Percentiles rank a stretch among this genome's conserved stretches.
Conservation (phyloP, 2,797 vertebrate species). For the Mus caroli region DNA sequence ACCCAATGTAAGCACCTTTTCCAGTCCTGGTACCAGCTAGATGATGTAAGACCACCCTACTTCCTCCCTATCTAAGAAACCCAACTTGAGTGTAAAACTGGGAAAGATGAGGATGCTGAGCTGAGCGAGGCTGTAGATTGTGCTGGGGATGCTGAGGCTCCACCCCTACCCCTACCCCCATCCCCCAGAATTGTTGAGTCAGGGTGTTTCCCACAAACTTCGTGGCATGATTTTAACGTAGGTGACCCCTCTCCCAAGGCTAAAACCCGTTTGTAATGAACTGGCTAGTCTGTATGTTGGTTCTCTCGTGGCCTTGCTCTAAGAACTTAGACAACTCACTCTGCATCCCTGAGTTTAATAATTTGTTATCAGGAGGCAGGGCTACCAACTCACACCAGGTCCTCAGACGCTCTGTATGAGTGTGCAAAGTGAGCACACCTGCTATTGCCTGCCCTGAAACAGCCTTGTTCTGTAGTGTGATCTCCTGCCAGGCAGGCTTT, state of each 20-base stretch:
- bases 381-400: not conserved
- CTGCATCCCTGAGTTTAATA: not conserved
- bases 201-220: not conserved
- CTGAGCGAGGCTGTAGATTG: not conserved
- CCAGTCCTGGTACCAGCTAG: not conserved
- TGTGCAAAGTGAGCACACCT: not conserved
- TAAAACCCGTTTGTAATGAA: not conserved
- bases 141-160: not conserved
- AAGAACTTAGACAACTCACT: not conserved
- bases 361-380: not conserved
- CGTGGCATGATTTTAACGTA: not conserved
- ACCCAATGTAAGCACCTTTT: not conserved
- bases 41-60: not conserved
- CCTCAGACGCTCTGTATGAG: not conserved
- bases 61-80: not conserved
- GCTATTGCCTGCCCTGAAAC: not conserved
- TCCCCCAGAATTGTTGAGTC: not conserved
- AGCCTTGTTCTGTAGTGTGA: not conserved
- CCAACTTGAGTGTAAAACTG: slow-evolving; percentile 5
- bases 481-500: not conserved
- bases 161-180: too few relatives aligned
- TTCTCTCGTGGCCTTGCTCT: not conserved
- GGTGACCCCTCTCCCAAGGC: not conserved
- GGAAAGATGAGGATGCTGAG: not conserved
- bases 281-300: not conserved